Percentiles rank a stretch among this genome's conserved stretches.
Conservation (phyloP, 2,888 invertebrate species). For the Dendrolimus houi region DNA sequence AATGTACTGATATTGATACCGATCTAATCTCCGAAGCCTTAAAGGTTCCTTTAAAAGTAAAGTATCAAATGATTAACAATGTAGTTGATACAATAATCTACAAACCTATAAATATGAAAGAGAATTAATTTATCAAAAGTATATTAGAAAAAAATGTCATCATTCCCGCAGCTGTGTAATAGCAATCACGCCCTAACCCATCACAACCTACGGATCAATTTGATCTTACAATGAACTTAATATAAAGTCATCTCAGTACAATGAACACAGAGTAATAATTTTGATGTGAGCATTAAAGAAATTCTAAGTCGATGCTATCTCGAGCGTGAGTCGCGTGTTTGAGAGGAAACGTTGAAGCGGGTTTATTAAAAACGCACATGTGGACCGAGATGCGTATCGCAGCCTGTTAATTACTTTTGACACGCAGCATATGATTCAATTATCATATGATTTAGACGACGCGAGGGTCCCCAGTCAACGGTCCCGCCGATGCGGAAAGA, state of each 20-base stretch:
- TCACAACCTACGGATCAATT: slow-evolving; percentile 57
- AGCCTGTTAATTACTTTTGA: slow-evolving; percentile 74
- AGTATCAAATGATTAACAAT: background rate
- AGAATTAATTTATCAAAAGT: background rate
- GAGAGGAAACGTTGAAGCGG: slow-evolving; percentile 59
- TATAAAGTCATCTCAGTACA: slow-evolving; percentile 56
- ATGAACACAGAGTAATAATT: slow-evolving; percentile 57
- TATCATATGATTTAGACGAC: slow-evolving; percentile 71
- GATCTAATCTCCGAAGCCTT: background rate
- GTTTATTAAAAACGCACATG: slow-evolving; percentile 74
- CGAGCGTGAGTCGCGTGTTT: slow-evolving; percentile 59
- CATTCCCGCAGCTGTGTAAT: slow-evolving; percentile 30
- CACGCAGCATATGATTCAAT: slow-evolving; percentile 76
- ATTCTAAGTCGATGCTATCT: slow-evolving; percentile 68
- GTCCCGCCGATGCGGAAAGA: slow-evolving; percentile 25
- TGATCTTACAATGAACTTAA: slow-evolving; percentile 67
- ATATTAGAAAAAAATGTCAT: slow-evolving; percentile 27
- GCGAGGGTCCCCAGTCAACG: slow-evolving; percentile 39
- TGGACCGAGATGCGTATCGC: slow-evolving; percentile 70
- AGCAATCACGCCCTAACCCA: slow-evolving; percentile 43
- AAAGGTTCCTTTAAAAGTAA: background rate
- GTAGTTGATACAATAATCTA: background rate
- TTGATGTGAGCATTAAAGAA: slow-evolving; percentile 62
- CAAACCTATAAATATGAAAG: background rate
- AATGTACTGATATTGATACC: background rate